Conservation (phyloP, 2,888 invertebrate genomes). For the Dynastes hyllus region DNA sequence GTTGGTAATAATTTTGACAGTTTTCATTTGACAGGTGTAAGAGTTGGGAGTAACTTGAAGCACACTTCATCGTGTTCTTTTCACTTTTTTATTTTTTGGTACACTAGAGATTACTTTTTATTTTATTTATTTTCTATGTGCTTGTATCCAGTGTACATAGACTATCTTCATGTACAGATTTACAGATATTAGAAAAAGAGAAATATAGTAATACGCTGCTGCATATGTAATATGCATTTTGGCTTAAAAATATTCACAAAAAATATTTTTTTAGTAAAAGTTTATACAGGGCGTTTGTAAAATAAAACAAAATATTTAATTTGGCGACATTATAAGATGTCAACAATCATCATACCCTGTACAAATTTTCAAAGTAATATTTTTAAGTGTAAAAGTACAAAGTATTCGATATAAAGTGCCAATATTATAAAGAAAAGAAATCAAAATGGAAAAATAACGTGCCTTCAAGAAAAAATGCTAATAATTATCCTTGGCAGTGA, state of each 20-base stretch:
- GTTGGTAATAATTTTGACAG: slow-evolving; percentile 4
- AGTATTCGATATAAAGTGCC: slow-evolving; percentile 58
- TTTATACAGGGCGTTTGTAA: slow-evolving; percentile 50
- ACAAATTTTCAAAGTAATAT: slow-evolving; percentile 46
- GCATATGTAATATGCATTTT: slow-evolving; percentile 48
- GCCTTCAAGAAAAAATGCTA: slow-evolving; percentile 34
- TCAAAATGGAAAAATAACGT: slow-evolving; percentile 40
- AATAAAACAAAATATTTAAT: slow-evolving; percentile 7
- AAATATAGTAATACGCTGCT: slow-evolving; percentile 37
- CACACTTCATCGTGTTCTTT: background rate
- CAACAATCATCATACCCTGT: background rate
- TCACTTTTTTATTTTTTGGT: background rate
- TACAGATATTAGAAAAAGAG: slow-evolving; percentile 2
- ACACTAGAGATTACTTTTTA: background rate
- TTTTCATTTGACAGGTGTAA: background rate
- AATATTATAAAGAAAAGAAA: slow-evolving; percentile 52
- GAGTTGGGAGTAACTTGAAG: background rate
- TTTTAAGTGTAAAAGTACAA: slow-evolving; percentile 56
- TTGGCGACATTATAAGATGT: background rate
- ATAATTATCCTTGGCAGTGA: background rate
- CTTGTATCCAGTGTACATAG: slow-evolving; percentile 32
- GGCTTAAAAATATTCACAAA: slow-evolving; percentile 18
- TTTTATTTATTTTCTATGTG: slow-evolving; percentile 20
- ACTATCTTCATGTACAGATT: slow-evolving; percentile 32
- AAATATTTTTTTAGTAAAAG: slow-evolving; percentile 46